Evolutionary conservation across 1,140 invertebrate species (phyloP).

Genomic region (Euglossa dilemma): DNA sequence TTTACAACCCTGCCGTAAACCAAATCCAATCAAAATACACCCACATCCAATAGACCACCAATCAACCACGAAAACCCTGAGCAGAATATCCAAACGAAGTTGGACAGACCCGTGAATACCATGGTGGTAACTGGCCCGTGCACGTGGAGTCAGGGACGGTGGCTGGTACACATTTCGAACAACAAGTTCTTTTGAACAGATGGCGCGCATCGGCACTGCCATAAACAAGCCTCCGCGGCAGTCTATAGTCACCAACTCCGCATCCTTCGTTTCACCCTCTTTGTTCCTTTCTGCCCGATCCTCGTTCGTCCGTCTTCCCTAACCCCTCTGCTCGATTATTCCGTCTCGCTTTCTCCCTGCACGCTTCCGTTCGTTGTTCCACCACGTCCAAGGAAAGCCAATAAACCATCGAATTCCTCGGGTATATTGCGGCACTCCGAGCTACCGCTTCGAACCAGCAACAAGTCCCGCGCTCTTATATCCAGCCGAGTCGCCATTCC

Average conservation of each 20-base stretch:
- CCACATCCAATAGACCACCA: no score
- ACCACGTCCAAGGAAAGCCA: conserved; percentile 80
- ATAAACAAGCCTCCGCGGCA: conserved; percentile 77
- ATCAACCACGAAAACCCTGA: no score
- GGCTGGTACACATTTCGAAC: conserved; percentile 75
- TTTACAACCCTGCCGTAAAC: no score
- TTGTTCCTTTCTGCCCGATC: conserved; percentile 24
- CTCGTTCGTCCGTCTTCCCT: conserved; percentile 52
- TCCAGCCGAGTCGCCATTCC: conserved; percentile 69
- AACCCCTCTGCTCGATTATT: conserved; percentile 42
- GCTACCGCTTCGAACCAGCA: conserved; percentile 73
- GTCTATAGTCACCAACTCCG: conserved; percentile 68
- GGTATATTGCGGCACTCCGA: conserved; percentile 75
- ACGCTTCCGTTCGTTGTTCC: conserved; percentile 73
- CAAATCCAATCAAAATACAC: no score
- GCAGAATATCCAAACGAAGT: no score
- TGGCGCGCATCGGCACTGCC: conserved; percentile 76
- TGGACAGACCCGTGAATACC: conserved; percentile 25
- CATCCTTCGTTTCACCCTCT: conserved; percentile 51
- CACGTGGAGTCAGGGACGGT: conserved; percentile 48
- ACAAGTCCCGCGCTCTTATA: conserved; percentile 78
- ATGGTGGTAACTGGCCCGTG: conserved; percentile 65
- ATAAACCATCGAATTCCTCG: conserved; percentile 81
- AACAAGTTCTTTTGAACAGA: conserved; percentile 78
- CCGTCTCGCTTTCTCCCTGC: conserved; percentile 46